Conservation (phyloP, 2,888 invertebrate species). For the Gnatocerus cornutus region DNA sequence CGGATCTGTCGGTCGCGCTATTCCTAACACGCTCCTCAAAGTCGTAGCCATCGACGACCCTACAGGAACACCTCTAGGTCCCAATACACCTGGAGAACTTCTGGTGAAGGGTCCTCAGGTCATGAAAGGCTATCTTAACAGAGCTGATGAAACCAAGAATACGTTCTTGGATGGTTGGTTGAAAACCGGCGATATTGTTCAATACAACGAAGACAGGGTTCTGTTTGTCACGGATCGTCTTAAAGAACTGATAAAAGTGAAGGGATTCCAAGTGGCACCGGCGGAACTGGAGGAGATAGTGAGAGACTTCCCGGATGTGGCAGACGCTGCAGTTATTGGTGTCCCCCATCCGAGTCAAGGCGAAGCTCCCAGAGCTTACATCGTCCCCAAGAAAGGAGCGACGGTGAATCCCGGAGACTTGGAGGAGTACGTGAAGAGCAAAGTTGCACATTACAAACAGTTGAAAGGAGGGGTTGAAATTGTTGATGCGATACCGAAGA, state of each 20-base stretch:
- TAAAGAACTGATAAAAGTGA: constrained; percentile 88
- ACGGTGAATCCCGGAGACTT: constrained; percentile 74
- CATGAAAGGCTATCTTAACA: constrained; percentile 86
- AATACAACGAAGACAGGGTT: constrained; percentile 77
- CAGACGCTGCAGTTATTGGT: constrained; percentile 89
- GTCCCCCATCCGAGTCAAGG: constrained; percentile 80
- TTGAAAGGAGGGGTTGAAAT: constrained; percentile 75
- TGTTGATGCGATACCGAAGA: constrained; percentile 75
- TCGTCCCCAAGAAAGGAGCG: constrained; percentile 74
- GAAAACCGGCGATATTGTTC: constrained; percentile 77
- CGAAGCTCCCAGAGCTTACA: constrained; percentile 84
- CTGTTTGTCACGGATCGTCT: constrained; percentile 84
- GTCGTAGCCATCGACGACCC: constrained; percentile 71
- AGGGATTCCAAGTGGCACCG: constrained; percentile 85
- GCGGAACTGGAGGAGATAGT: constrained; percentile 88
- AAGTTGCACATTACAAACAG: constrained; percentile 85
- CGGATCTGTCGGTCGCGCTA: constrained; percentile 70
- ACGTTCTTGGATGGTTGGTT: constrained; percentile 85
- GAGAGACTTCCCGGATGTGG: constrained; percentile 81
- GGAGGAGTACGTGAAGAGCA: constrained; percentile 76
- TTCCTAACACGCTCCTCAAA: constrained; percentile 78
- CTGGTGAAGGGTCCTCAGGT: constrained; percentile 85
- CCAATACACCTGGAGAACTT: constrained; percentile 79
- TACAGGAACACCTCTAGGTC: constrained; percentile 59
- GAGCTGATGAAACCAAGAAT: constrained; percentile 81